Percentiles rank a stretch among this genome's conserved stretches.
Conservation (phyloP, 2,797 vertebrate genomes). For the Paramormyrops hopkinsi region DNA sequence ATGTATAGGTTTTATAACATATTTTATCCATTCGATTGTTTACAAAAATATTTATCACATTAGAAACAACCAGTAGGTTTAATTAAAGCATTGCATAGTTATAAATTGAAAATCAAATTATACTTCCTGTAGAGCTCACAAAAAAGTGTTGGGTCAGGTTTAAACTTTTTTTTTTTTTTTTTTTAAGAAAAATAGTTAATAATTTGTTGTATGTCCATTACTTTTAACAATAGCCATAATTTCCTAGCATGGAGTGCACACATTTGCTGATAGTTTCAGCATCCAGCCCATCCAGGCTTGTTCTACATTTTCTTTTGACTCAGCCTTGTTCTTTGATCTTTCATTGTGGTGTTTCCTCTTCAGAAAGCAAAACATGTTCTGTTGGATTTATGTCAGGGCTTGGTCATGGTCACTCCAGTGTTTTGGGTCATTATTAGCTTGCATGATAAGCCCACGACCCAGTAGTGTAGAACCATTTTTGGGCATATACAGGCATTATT, state of each 20-base stretch:
- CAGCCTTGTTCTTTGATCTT: not conserved
- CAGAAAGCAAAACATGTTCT: not conserved
- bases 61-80: not conserved
- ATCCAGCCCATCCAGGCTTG: not conserved
- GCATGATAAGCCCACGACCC: not conserved
- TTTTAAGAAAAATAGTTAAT: not conserved
- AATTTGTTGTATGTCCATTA: not conserved
- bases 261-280: not conserved
- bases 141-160: not conserved
- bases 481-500: not conserved
- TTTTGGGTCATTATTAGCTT: not conserved
- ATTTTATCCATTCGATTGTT: not conserved
- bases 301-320: not conserved
- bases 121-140: not conserved
- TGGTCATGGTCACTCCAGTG: not conserved
- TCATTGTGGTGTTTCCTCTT: not conserved
- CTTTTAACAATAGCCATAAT: not conserved
- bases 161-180: not conserved
- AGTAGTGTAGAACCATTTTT: not conserved
- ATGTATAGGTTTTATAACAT: not conserved
- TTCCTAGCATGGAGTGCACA: not conserved
- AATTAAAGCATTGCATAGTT: not conserved
- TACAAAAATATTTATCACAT: not conserved
- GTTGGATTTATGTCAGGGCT: not conserved
- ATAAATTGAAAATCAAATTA: not conserved